Evolutionary conservation across 2,888 invertebrate genomes (phyloP), one percentile per base, ranked within the genome.

Genomic region (Lysandra coridon): DNA sequence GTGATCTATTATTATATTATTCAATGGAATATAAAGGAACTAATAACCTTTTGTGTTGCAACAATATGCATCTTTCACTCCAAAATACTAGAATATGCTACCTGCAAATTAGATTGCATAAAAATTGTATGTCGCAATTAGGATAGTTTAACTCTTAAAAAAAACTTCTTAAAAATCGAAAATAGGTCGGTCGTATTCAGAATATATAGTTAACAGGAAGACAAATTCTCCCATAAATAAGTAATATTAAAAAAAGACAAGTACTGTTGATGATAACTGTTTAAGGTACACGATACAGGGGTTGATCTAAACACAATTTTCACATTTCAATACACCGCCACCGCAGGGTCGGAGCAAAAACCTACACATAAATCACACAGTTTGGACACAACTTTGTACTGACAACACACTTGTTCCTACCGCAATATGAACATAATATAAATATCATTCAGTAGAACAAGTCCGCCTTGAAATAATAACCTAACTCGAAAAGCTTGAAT

Each of bases 351-450:
- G 53, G 53, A 33, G 33, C 76, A 76, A 76, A 76, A 76, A 76
- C 76, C 53, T 53, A 57, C 12, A 76, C 76, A 76, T 76, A 76
- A 76, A 76, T 76, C 76, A 76, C 76, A 76, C 33, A 57, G 76
- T 57, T 33, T 33, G 17, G 33, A 37, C 76, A 76, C 76, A 75
- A 75, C 53, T 53, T 49, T 44, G 23, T 49, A 53, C 75, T 49
- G 75, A 75, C 75, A 76, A 76, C 53, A 76, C 57, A 76, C 76
- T 76, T 53, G 76, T 76, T 23, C 44, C 23, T 17, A 57, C 57
- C 57, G 17, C 57, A 57, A 57, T 57, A 17, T 57, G 17, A 57
- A 57, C 17, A 57, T 4, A 57, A 57, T 57, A 57, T 57, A 57
- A 57, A 57, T 53, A 57, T 57, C 4, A 57, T 17, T 17, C 57